Evolutionary conservation across 1,140 invertebrate genomes (phyloP).

Genomic region (Drosophila pandora): DNA sequence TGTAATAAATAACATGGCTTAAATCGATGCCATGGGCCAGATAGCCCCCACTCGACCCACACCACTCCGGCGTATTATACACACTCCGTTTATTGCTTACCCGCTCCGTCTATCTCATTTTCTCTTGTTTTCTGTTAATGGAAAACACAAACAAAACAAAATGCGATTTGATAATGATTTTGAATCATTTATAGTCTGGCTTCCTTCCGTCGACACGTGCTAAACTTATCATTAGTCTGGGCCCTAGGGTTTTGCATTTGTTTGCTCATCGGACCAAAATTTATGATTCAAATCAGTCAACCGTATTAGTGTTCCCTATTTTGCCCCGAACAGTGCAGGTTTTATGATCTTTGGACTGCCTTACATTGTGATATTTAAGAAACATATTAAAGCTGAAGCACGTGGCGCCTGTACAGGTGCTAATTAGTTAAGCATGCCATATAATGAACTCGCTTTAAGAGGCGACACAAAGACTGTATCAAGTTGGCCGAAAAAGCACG

Average conservation of each 20-base stretch:
- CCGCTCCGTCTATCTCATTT: background rate
- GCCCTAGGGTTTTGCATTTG: slow-evolving; percentile 4
- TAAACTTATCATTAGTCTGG: slow-evolving; percentile 25
- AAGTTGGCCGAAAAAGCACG: slow-evolving; percentile 20
- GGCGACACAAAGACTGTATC: slow-evolving; percentile 20
- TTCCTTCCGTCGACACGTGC: slow-evolving; percentile 52
- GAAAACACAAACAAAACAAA: slow-evolving; percentile 50
- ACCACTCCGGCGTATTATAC: too few relatives aligned
- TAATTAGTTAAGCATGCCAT: slow-evolving; percentile 72
- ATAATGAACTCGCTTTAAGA: slow-evolving; percentile 35
- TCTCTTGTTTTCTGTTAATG: slow-evolving; percentile 26
- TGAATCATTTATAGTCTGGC: slow-evolving; percentile 55
- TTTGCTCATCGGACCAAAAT: slow-evolving; percentile 6
- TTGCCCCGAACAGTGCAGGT: background rate
- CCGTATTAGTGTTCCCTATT: slow-evolving; percentile 10
- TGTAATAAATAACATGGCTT: slow-evolving; percentile 48
- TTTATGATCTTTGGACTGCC: slow-evolving; percentile 35
- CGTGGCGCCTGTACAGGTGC: slow-evolving; percentile 39
- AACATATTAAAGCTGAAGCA: slow-evolving; percentile 32
- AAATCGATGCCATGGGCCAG: slow-evolving; percentile 20
- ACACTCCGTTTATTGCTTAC: background rate
- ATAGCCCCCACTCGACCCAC: background rate
- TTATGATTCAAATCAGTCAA: slow-evolving; percentile 32
- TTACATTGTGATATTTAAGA: slow-evolving; percentile 4
- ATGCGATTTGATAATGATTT: slow-evolving; percentile 63